Percentiles rank a stretch among this genome's conserved stretches.
These are phyloP conservation scores for Cryptus armator DNA, from an alignment of 2,888 invertebrate species.

Conservation along the genomic window DNA sequence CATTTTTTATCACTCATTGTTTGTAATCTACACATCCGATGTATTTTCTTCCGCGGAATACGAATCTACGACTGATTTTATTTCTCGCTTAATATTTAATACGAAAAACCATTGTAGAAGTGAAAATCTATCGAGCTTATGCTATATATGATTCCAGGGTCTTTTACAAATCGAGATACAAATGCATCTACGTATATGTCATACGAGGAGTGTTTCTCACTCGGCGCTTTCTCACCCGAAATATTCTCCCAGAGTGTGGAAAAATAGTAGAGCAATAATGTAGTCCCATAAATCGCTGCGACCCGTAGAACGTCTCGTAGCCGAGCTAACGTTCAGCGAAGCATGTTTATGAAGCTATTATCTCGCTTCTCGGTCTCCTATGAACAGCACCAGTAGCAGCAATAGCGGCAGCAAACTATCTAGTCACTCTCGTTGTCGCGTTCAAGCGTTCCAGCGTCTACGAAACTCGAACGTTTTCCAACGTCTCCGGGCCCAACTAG, in stretches of 20 bases:
- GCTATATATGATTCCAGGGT: too few relatives aligned
- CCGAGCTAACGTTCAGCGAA: conserved; percentile 43
- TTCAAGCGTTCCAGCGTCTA: conserved; percentile 38
- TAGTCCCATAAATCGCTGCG: conserved; percentile 43
- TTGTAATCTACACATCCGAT: too few relatives aligned
- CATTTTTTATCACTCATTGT: too few relatives aligned
- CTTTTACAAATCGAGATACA: background rate
- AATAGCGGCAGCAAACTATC: background rate
- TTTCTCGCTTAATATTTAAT: too few relatives aligned
- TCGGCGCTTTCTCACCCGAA: background rate
- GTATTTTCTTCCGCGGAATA: too few relatives aligned
- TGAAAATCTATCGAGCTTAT: too few relatives aligned
- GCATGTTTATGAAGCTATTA: conserved; percentile 57
- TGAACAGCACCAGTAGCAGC: conserved; percentile 1
- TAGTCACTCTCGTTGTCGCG: conserved; percentile 46
- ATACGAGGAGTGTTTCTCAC: background rate
- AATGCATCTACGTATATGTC: background rate
- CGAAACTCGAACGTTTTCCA: conserved; percentile 34
- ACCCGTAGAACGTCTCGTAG: conserved; percentile 10
- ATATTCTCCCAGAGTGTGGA: conserved; percentile 16
- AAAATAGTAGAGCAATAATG: conserved; percentile 49
- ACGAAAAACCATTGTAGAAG: too few relatives aligned
- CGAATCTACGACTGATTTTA: too few relatives aligned
- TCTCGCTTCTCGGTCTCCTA: conserved; percentile 20
- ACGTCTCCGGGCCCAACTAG: conserved; percentile 43